Percentiles rank a stretch among this genome's conserved stretches.
Evolutionary conservation across 1,140 invertebrate species (phyloP).

Genomic region (Tetraneura akinire): DNA sequence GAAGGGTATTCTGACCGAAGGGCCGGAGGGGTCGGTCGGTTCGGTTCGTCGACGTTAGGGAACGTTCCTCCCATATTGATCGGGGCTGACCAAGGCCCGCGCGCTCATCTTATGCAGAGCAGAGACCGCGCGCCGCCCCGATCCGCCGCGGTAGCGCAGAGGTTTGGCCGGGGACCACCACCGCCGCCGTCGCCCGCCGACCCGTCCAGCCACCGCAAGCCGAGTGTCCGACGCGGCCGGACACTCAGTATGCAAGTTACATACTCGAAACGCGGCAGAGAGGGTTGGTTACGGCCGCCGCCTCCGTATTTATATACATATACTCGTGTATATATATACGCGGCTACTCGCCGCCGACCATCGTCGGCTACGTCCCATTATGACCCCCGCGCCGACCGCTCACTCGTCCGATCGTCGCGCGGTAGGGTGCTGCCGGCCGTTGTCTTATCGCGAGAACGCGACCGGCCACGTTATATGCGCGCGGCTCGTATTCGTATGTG

Average conservation of each 20-base stretch:
- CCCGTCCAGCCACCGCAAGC: conserved; percentile 5
- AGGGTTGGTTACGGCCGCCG: conserved; percentile 37
- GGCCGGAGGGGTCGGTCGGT: conserved; percentile 14
- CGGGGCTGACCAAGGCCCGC: conserved; percentile 51
- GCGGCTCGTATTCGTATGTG: background rate
- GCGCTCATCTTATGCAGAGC: conserved; percentile 51
- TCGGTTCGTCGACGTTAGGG: conserved; percentile 51
- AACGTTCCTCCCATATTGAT: conserved; percentile 52
- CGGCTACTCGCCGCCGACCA: conserved; percentile 7
- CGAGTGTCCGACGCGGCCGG: conserved; percentile 45
- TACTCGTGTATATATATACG: background rate
- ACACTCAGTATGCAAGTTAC: conserved; percentile 51
- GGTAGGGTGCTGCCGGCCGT: conserved; percentile 12
- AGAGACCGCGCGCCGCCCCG: conserved; percentile 43
- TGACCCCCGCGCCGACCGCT: background rate
- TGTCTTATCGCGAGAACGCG: conserved; percentile 45
- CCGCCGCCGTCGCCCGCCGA: background rate
- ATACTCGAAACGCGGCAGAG: conserved; percentile 43
- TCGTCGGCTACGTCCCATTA: conserved; percentile 48
- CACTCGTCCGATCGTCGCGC: background rate
- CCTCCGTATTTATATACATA: background rate
- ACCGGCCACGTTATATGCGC: conserved; percentile 22
- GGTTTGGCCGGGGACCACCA: conserved; percentile 50
- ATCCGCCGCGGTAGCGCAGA: conserved; percentile 31
- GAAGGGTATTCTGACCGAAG: background rate